These are phyloP conservation scores for Dryobota labecula DNA, from an alignment of 2,888 invertebrate species.

Conservation along the genomic window DNA sequence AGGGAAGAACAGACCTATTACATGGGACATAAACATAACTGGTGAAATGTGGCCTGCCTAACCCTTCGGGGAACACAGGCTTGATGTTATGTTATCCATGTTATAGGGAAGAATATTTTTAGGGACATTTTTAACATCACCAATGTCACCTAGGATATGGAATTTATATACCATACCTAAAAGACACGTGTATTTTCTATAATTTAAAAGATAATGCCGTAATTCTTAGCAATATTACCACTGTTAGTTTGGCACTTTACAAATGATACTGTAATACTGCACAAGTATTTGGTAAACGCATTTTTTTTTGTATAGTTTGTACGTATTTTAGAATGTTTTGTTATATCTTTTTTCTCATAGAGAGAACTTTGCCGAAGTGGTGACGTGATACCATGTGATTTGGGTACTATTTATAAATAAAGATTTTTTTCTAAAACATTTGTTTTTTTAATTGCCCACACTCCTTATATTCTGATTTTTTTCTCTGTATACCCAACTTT, in stretches of 20 bases:
- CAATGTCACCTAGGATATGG: background rate
- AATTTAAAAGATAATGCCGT: constrained; percentile 1
- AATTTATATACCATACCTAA: background rate
- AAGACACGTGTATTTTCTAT: background rate
- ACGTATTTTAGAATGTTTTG: constrained; percentile 37
- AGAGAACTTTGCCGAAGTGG: constrained; percentile 70
- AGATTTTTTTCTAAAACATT: constrained; percentile 56
- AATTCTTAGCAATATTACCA: constrained; percentile 30
- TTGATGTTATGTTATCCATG: too few relatives aligned
- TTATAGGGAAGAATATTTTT: constrained; percentile 4
- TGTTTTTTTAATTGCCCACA: background rate
- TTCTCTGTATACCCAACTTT: background rate
- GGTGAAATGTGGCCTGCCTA: background rate
- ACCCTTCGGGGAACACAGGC: background rate
- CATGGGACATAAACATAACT: background rate
- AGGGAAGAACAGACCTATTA: background rate
- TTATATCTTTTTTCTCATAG: constrained; percentile 44
- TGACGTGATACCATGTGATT: constrained; percentile 83
- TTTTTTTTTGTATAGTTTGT: constrained; percentile 49
- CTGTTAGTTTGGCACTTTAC: constrained; percentile 34
- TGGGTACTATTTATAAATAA: constrained; percentile 82
- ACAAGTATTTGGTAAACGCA: constrained; percentile 54
- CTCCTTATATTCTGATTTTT: background rate
- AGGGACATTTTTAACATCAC: background rate
- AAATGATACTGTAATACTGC: constrained; percentile 38